Evolutionary conservation across 1,140 invertebrate genomes (phyloP), one percentile per base, ranked within the genome.

Genomic region (Amphibalanus amphitrite): DNA sequence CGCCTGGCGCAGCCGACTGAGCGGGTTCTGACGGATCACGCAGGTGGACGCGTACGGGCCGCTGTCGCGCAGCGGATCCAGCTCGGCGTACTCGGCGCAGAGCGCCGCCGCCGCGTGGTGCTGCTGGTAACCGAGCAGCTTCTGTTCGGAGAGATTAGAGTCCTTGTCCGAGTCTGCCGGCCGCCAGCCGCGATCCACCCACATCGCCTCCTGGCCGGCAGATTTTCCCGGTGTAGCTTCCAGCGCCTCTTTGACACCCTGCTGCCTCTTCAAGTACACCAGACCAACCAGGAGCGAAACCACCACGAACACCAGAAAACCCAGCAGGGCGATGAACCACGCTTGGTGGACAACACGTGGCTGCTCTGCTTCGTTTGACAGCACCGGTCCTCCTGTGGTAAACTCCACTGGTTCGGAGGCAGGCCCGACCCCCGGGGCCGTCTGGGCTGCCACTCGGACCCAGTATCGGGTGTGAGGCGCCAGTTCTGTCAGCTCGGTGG

Each of bases 151-250:
- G 30, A 73, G 47, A 47, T 67, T 71, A 28, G 73, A 73, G 33
- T 75, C 72, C 59, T 73, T 70, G 70, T 74, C 71, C 38, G 72
- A 71, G 65, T 73, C 75, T 28, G 71, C 23, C 47, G 71, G 71
- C 8, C 68, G 70, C 74, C 74, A 74, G 67, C 73, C 69, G 69
- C 74, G 73, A 64, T 75, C 75, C 29, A 74, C 70, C 29, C 74
- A 75, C 73, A 75, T 74, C 38, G 73, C 74, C 47, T 73, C 73
- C 40, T 72, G 72, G 26, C 71, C 70, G 20, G 69, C 69, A 1
- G 71, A 69, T 26, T 26, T 26, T 6, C 28, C 26, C 3, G n/a
- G 65, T 0, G 26, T 67, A 1, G 26, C 65, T 0, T 64, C 70
- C 29, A 73, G 71, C 0, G 74, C 71, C 3, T 73, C 28, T 28